Percentiles rank a stretch among this genome's conserved stretches.
phyloP scores from a whole-genome alignment of 2,113 vertebrate genomes.

The Neopipo cinnamomea region DNA sequence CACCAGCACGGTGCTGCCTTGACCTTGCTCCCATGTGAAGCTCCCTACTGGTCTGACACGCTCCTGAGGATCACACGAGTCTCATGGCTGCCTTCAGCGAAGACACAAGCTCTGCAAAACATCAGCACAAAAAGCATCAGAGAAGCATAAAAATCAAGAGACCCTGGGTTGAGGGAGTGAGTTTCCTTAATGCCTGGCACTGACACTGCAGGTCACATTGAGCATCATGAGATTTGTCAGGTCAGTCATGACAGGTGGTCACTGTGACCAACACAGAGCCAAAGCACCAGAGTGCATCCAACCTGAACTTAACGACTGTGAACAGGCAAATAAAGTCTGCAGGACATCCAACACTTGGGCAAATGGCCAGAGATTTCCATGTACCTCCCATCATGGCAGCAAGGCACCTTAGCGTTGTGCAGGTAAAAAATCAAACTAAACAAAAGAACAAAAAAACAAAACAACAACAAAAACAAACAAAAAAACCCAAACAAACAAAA shows the following conservation, averaged over 20 bases:
- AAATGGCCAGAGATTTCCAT: neutral
- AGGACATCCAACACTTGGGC: neutral
- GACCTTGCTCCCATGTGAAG: neutral
- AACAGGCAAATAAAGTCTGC: neutral
- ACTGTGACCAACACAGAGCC: neutral
- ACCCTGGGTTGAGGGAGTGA: too few relatives aligned
- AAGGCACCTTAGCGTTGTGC: neutral
- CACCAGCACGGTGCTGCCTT: neutral
- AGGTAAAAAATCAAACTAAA: neutral
- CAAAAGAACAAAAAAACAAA: neutral
- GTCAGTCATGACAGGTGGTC: neutral
- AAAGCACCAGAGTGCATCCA: neutral
- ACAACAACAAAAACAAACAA: too few relatives aligned
- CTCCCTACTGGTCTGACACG: neutral
- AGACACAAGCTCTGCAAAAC: neutral
- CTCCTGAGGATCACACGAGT: neutral
- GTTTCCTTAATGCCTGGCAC: neutral
- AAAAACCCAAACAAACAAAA: neutral
- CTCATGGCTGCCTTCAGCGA: neutral
- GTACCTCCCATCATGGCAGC: neutral
- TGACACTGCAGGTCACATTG: fast-evolving
- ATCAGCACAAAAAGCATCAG: neutral
- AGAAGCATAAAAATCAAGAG: neutral
- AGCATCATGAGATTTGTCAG: fast-evolving
- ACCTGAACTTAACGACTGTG: neutral